Percentiles rank a stretch among this genome's conserved stretches.
Evolutionary conservation across 2,888 invertebrate genomes (phyloP).

Genomic region (Empis stercorea): DNA sequence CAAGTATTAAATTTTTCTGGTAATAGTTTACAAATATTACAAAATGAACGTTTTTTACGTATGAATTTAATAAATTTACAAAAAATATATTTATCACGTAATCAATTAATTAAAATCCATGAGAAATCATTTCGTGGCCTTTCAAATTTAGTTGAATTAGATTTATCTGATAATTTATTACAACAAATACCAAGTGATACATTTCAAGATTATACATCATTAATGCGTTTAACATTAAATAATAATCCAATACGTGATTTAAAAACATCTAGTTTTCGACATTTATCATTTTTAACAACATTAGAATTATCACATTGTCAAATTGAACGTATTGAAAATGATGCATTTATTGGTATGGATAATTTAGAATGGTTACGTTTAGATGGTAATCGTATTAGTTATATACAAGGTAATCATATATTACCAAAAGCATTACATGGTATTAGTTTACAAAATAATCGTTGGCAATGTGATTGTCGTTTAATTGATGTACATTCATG

Average conservation of each 20-base stretch:
- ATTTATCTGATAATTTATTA: slow-evolving; percentile 70
- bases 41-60: slow-evolving; percentile 64
- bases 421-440: slow-evolving; percentile 67
- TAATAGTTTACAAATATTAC: slow-evolving; percentile 67
- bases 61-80: slow-evolving; percentile 74
- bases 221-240: slow-evolving; percentile 71
- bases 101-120: slow-evolving; percentile 65
- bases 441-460: slow-evolving; percentile 71
- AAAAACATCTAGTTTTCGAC: slow-evolving; percentile 57
- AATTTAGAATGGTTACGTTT: slow-evolving; percentile 74
- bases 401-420: slow-evolving; percentile 54
- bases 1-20: slow-evolving; percentile 78
- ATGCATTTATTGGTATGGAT: slow-evolving; percentile 68
- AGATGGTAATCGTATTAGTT: slow-evolving; percentile 66
- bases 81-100: slow-evolving; percentile 68
- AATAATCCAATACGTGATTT: slow-evolving; percentile 69
- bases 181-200: slow-evolving; percentile 65
- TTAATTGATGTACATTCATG: slow-evolving; percentile 63
- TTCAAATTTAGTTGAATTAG: slow-evolving; percentile 77
- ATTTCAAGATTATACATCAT: slow-evolving; percentile 61
- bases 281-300: slow-evolving; percentile 60
- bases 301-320: slow-evolving; percentile 73
- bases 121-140: slow-evolving; percentile 70
- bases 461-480: slow-evolving; percentile 81
- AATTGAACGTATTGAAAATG: slow-evolving; percentile 60